phyloP scores from a whole-genome alignment of 2,113 vertebrate species.

The Pardalotus punctatus region DNA sequence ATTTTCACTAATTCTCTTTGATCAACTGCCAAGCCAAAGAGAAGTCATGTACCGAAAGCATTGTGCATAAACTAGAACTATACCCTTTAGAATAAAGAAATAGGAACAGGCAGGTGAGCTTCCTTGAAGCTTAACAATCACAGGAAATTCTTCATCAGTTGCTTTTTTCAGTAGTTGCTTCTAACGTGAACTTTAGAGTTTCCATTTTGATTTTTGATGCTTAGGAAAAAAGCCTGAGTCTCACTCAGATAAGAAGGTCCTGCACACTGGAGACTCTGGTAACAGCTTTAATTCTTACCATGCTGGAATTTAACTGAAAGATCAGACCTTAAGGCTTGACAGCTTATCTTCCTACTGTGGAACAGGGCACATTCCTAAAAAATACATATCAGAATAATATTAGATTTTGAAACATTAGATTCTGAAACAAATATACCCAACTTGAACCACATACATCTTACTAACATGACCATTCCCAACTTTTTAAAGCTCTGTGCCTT shows the following conservation, averaged over 20 bases:
- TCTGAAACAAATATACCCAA: background rate
- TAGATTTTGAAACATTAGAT: background rate
- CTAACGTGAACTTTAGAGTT: background rate
- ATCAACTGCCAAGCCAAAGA: constrained; percentile 26
- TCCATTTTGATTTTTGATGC: background rate
- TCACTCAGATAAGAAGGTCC: background rate
- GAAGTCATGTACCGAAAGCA: background rate
- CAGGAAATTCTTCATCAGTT: background rate
- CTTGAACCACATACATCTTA: background rate
- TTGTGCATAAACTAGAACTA: background rate
- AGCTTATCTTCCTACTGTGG: background rate
- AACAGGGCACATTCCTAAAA: background rate
- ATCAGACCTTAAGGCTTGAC: background rate
- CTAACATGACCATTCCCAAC: background rate
- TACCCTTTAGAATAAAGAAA: background rate
- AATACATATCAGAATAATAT: background rate
- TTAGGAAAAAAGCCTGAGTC: background rate
- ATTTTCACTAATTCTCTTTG: constrained; percentile 40
- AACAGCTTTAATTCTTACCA: background rate
- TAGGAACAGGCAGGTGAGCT: constrained; percentile 18
- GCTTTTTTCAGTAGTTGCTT: background rate
- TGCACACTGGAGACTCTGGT: background rate
- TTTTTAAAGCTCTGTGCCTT: background rate
- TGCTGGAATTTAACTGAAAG: background rate
- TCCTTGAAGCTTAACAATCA: background rate